These are phyloP conservation scores for Aleiodes alternator DNA, from an alignment of 2,888 invertebrate genomes.

Conservation along the genomic window DNA sequence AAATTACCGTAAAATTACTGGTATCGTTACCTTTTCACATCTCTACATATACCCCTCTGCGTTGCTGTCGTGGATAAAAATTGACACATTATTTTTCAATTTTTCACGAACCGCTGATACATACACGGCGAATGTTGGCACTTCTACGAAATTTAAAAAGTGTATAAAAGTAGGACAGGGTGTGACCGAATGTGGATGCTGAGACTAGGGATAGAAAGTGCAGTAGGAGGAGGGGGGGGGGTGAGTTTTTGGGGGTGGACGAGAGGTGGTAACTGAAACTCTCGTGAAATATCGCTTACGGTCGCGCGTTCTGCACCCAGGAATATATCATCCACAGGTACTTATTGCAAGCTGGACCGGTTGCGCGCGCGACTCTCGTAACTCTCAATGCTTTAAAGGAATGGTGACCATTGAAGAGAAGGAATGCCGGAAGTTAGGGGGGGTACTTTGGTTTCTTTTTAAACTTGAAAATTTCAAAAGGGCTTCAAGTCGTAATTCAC, in stretches of 20 bases:
- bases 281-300: conserved; percentile 61
- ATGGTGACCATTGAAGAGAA: conserved; percentile 38
- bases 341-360: conserved; percentile 58
- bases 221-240: background rate
- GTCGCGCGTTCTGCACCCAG: conserved; percentile 60
- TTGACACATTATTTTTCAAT: too few relatives aligned
- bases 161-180: conserved; percentile 23
- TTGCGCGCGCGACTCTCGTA: conserved; percentile 49
- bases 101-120: background rate
- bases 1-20: too few relatives aligned
- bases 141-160: background rate
- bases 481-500: background rate
- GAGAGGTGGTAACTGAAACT: conserved; percentile 47
- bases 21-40: too few relatives aligned
- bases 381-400: conserved; percentile 29
- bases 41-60: too few relatives aligned
- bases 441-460: conserved; percentile 8
- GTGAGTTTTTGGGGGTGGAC: background rate
- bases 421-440: conserved; percentile 33
- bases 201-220: background rate
- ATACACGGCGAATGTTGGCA: conserved; percentile 16
- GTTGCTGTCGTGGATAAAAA: too few relatives aligned
- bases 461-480: background rate
- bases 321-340: conserved; percentile 66
- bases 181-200: conserved; percentile 19